phyloP scores from a whole-genome alignment of 1,140 invertebrate genomes.

The Drosophila simulans region DNA sequence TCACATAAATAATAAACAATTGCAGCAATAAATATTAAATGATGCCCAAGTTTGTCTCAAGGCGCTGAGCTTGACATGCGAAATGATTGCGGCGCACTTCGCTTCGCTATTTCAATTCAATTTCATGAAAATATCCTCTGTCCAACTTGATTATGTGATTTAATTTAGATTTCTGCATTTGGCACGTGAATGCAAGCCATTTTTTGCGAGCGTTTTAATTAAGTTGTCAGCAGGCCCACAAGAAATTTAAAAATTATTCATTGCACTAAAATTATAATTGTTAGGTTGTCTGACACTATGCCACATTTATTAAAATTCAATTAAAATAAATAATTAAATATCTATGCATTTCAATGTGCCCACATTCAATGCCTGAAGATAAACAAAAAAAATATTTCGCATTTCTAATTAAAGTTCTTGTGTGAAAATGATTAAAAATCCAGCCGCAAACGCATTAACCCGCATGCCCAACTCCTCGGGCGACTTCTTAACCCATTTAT shows the following conservation, averaged over 20 bases:
- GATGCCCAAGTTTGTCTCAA: conserved; percentile 38
- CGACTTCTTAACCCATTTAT: conserved; percentile 11
- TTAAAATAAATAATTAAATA: conserved; percentile 76
- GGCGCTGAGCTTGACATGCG: conserved; percentile 29
- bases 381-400: conserved; percentile 5
- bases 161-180: conserved; percentile 6
- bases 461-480: neutral
- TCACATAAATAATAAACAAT: conserved; percentile 68
- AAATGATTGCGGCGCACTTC: conserved; percentile 15
- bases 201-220: conserved; percentile 12
- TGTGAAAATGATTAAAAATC: conserved; percentile 55
- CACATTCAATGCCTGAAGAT: conserved; percentile 9
- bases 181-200: neutral
- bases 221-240: conserved; percentile 14
- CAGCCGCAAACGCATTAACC: conserved; percentile 42
- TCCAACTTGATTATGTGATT: neutral
- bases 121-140: neutral
- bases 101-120: neutral
- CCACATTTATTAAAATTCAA: conserved; percentile 54
- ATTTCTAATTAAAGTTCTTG: conserved; percentile 74
- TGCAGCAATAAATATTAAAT: conserved; percentile 65
- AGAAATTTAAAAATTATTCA: conserved; percentile 12
- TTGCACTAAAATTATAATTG: conserved; percentile 22
- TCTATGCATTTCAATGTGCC: conserved; percentile 31
- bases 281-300: conserved; percentile 6